Conservation (phyloP, 2,888 invertebrate genomes). For the Dimorphilus gyrociliatus region DNA sequence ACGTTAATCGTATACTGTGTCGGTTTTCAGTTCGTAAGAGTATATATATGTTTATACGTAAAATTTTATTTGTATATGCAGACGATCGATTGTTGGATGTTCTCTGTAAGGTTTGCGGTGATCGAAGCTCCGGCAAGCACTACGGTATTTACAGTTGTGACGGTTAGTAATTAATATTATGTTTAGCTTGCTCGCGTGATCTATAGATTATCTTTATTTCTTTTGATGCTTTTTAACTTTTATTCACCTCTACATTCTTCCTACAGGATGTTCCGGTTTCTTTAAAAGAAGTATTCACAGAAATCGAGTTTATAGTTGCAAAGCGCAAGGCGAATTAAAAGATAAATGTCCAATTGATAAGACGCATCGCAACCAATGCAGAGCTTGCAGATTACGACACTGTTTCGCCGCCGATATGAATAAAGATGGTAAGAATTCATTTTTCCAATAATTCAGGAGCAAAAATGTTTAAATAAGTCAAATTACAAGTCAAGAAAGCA, state of each 20-base stretch:
- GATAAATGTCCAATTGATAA: constrained; percentile 81
- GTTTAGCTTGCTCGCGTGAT: neutral
- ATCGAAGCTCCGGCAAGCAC: constrained; percentile 30
- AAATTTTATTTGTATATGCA: constrained; percentile 6
- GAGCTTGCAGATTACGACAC: constrained; percentile 74
- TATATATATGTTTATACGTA: too few relatives aligned
- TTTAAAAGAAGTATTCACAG: constrained; percentile 71
- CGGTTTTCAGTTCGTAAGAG: too few relatives aligned
- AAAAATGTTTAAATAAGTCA: constrained; percentile 1
- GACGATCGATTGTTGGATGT: constrained; percentile 28
- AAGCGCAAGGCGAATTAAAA: constrained; percentile 66
- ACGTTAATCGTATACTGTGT: too few relatives aligned
- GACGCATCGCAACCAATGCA: constrained; percentile 84
- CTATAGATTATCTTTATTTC: too few relatives aligned
- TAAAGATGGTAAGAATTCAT: constrained; percentile 60
- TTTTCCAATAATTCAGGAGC: neutral
- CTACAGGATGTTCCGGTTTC: constrained; percentile 33
- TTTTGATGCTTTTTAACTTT: too few relatives aligned
- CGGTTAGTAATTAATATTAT: constrained; percentile 16
- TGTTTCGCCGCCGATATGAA: constrained; percentile 90
- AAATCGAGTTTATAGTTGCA: constrained; percentile 79
- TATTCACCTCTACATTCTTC: too few relatives aligned
- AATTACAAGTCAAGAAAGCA: constrained; percentile 4
- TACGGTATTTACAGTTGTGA: constrained; percentile 34
- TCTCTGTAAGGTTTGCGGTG: constrained; percentile 29